Evolutionary conservation across 2,113 vertebrate genomes (phyloP).

Genomic region (Dolichallabes microphthalmus): DNA sequence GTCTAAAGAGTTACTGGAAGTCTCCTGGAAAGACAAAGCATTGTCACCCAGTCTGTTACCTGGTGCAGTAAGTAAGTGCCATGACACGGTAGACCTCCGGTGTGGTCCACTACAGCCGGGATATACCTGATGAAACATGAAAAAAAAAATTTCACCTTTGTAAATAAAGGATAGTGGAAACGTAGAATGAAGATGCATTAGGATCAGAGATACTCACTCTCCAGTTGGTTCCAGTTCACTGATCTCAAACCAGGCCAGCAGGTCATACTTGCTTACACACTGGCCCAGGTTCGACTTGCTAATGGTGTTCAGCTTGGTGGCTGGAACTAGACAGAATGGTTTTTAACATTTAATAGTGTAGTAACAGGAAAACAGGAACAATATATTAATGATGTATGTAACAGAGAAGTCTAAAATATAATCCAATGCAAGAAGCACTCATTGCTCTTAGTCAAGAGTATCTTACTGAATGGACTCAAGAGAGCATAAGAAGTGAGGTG

Average conservation of each 20-base stretch:
- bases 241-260: constrained; percentile 99
- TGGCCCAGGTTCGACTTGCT: constrained; percentile 93
- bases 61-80: constrained; percentile 95
- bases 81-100: constrained; percentile 86
- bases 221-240: constrained; percentile 97
- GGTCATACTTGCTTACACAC: constrained; percentile 96
- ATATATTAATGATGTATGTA: background rate
- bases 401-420: background rate
- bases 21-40: background rate
- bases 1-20: background rate
- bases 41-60: constrained; percentile 68
- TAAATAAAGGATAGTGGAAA: background rate
- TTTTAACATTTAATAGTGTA: background rate
- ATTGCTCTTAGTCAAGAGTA: background rate
- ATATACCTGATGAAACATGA: constrained; percentile 81
- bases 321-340: constrained; percentile 83
- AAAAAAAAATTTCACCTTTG: background rate
- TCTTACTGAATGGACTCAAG: background rate
- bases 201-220: constrained; percentile 81
- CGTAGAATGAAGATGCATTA: background rate
- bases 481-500: background rate
- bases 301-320: constrained; percentile 94
- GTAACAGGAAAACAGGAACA: background rate
- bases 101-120: constrained; percentile 95
- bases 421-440: no score